phyloP scores from a whole-genome alignment of 2,797 vertebrate species.

The Pseudochirops corinnae region DNA sequence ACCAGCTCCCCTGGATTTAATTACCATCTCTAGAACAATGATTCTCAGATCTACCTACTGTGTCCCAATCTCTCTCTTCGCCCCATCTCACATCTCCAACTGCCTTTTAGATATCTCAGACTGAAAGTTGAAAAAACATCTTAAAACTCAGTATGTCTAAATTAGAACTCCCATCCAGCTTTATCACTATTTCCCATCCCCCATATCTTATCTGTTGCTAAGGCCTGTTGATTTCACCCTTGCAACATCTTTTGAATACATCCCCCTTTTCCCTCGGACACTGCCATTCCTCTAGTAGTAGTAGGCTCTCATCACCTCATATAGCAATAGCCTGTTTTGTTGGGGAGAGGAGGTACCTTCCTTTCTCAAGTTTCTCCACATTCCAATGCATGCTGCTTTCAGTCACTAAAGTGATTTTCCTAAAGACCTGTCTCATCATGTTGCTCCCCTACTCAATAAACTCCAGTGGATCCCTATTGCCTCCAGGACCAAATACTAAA shows the following conservation, averaged over 20 bases:
- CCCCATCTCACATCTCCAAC: background rate
- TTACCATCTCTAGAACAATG: background rate
- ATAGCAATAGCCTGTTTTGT: background rate
- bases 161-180: background rate
- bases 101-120: background rate
- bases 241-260: constrained; percentile 9
- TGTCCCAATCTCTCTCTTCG: background rate
- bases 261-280: background rate
- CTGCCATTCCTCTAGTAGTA: background rate
- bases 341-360: background rate
- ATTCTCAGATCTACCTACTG: background rate
- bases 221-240: background rate
- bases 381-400: background rate
- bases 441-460: background rate
- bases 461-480: background rate
- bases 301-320: constrained; percentile 1
- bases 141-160: background rate
- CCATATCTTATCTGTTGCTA: background rate
- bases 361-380: background rate
- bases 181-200: background rate
- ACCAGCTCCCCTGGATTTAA: background rate
- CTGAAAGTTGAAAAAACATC: background rate
- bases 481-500: background rate
- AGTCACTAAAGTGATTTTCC: background rate
- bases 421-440: background rate